Evolutionary conservation across 2,797 vertebrate species (phyloP).

Genomic region (Sibirionetta formosa): DNA sequence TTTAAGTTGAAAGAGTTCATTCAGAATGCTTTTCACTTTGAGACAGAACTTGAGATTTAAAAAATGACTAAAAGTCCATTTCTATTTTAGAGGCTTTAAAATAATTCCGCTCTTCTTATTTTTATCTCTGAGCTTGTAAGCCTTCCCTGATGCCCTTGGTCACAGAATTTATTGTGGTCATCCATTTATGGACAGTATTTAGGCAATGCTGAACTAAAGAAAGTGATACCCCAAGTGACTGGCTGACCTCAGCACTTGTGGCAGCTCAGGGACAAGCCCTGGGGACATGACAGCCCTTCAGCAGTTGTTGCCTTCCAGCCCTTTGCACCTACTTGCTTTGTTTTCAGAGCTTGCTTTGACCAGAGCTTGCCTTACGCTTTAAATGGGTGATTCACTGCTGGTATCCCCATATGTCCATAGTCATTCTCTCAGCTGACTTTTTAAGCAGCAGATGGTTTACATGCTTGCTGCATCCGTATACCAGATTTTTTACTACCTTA

Average conservation of each 20-base stretch:
- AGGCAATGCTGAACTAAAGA: neutral
- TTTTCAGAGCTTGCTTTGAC: slow-evolving; percentile 35
- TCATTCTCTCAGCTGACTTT: slow-evolving; percentile 45
- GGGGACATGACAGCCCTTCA: neutral
- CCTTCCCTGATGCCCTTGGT: neutral
- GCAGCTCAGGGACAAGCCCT: neutral
- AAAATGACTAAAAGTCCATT: neutral
- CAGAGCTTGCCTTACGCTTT: neutral
- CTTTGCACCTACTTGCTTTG: neutral
- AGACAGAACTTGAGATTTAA: neutral
- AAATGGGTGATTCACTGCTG: neutral
- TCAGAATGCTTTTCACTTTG: neutral
- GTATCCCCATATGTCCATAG: slow-evolving; percentile 35
- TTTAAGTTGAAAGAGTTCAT: neutral
- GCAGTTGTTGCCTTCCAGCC: neutral
- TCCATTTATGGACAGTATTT: neutral
- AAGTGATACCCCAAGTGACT: neutral
- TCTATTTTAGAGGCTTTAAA: neutral
- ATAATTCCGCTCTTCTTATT: neutral
- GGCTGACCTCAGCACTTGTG: neutral
- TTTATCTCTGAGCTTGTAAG: neutral
- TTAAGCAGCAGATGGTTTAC: slow-evolving; percentile 61
- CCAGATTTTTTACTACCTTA: slow-evolving; percentile 67
- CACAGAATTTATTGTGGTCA: neutral
- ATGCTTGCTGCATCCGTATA: neutral